These are phyloP conservation scores for Pachyuromys duprasi DNA, from an alignment of 2,797 vertebrate genomes.

Conservation along the genomic window DNA sequence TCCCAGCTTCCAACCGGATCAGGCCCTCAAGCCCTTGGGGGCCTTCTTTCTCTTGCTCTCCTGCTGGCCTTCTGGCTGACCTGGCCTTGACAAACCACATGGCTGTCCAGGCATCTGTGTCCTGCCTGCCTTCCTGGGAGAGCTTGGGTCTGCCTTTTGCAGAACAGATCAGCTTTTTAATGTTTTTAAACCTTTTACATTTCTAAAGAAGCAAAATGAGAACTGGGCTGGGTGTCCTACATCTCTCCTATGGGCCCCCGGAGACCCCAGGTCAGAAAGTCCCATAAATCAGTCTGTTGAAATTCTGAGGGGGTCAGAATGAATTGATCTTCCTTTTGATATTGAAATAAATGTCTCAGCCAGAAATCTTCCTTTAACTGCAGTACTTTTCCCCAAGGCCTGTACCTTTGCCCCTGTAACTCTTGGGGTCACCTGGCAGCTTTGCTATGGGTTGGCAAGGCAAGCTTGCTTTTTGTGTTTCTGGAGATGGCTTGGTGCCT, in stretches of 20 bases:
- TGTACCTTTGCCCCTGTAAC: neutral
- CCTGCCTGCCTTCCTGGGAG: neutral
- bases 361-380: slow-evolving; percentile 54
- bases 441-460: neutral
- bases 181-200: slow-evolving; percentile 59
- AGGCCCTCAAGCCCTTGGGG: neutral
- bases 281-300: neutral
- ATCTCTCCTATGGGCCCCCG: neutral
- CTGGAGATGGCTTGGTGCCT: neutral
- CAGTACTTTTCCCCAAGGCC: slow-evolving; percentile 26
- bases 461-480: neutral
- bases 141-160: slow-evolving; percentile 58
- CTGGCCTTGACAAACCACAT: neutral
- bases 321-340: slow-evolving; percentile 9
- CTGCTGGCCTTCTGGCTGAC: neutral
- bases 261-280: neutral
- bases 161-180: slow-evolving; percentile 45
- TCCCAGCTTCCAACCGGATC: neutral
- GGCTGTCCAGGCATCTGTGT: neutral
- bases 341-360: slow-evolving; percentile 30
- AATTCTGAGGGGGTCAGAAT: slow-evolving; percentile 1
- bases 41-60: neutral
- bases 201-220: slow-evolving; percentile 52
- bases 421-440: neutral
- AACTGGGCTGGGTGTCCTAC: neutral